Conservation (phyloP, 2,113 vertebrate species). For the Ancistrus triradiatus region DNA sequence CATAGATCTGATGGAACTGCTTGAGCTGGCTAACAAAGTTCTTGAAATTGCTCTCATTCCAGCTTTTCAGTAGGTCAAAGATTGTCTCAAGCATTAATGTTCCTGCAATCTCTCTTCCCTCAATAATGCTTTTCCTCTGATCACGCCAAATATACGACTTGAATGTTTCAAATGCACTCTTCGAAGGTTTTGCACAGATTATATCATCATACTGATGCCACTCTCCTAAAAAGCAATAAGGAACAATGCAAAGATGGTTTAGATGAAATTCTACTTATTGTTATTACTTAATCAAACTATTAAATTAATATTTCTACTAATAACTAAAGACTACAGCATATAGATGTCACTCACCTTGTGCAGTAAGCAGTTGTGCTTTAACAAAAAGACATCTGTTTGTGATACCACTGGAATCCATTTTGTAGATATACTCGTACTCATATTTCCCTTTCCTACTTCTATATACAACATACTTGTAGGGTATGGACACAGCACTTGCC, state of each 20-base stretch:
- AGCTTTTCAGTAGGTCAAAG: slow-evolving; percentile 74
- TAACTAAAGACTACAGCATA: too few relatives aligned
- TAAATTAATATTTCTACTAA: too few relatives aligned
- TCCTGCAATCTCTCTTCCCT: slow-evolving; percentile 73
- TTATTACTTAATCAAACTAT: too few relatives aligned
- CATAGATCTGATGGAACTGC: slow-evolving; percentile 69
- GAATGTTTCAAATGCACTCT: rapidly evolving
- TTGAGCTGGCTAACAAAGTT: slow-evolving; percentile 69
- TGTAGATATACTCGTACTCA: slow-evolving; percentile 66
- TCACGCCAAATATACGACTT: slow-evolving; percentile 25
- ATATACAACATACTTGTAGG: slow-evolving; percentile 80
- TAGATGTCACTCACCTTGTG: slow-evolving; percentile 56
- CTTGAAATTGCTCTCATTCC: slow-evolving; percentile 66
- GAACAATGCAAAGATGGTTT: background rate
- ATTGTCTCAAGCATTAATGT: slow-evolving; percentile 74
- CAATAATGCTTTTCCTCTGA: slow-evolving; percentile 43
- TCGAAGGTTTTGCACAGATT: slow-evolving; percentile 59
- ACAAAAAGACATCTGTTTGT: slow-evolving; percentile 70
- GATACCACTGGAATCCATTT: slow-evolving; percentile 37
- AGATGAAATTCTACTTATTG: too few relatives aligned
- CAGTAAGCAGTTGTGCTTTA: slow-evolving; percentile 35
- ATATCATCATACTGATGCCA: slow-evolving; percentile 98
- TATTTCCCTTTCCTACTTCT: background rate
- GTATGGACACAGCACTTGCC: slow-evolving; percentile 45
- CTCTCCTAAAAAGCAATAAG: slow-evolving; percentile 56